These are phyloP conservation scores for Aptenodytes forsteri DNA, from an alignment of 2,113 vertebrate species.

Conservation along the genomic window DNA sequence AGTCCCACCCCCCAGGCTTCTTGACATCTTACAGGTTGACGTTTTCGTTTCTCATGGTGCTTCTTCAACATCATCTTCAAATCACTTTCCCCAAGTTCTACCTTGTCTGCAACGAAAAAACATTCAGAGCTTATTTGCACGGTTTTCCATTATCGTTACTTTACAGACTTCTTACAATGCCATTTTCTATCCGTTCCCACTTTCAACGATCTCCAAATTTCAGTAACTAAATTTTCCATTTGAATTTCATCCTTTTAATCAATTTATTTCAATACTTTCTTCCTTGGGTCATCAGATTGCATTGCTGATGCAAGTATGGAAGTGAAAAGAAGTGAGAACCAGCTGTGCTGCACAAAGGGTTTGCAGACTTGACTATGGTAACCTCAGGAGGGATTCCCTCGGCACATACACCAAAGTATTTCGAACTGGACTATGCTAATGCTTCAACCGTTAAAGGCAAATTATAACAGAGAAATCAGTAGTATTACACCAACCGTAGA, in stretches of 20 bases:
- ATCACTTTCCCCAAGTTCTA: conserved; percentile 87
- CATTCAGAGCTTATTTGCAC: background rate
- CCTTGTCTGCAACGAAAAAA: conserved; percentile 81
- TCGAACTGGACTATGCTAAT: background rate
- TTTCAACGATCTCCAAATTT: background rate
- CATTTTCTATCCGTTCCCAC: background rate
- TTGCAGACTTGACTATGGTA: background rate
- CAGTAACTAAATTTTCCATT: background rate
- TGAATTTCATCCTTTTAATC: background rate
- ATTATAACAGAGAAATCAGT: background rate
- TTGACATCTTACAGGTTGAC: conserved; percentile 84
- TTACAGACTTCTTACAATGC: background rate
- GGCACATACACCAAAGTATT: background rate
- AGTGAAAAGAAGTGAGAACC: background rate
- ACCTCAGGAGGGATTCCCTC: background rate
- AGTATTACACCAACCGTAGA: background rate
- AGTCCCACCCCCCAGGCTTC: background rate
- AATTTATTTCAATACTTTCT: background rate
- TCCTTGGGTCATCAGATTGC: background rate
- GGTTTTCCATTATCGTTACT: background rate
- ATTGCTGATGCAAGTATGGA: background rate
- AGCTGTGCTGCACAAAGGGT: background rate
- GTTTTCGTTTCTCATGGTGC: conserved; percentile 92
- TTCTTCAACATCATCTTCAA: conserved; percentile 90
- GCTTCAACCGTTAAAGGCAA: background rate